Conservation (phyloP, 2,113 vertebrate genomes). For the Labrus mixtus region DNA sequence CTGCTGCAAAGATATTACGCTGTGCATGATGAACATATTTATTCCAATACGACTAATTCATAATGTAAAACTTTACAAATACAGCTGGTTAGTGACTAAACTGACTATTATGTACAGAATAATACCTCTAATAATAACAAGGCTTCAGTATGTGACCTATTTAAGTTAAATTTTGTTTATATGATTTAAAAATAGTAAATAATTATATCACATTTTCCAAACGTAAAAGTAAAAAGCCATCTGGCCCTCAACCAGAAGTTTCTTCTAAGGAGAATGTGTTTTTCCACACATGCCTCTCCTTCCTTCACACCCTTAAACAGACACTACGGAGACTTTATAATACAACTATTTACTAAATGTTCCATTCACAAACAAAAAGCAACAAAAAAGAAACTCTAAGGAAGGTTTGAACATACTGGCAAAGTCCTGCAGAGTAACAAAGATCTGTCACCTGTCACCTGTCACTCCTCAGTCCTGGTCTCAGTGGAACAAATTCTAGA, state of each 20-base stretch:
- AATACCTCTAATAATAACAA: neutral
- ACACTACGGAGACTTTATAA: neutral
- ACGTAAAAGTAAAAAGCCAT: neutral
- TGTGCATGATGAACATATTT: neutral
- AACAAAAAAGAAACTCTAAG: constrained; percentile 3
- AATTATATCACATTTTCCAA: neutral
- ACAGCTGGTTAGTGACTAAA: constrained; percentile 29
- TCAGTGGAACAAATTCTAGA: constrained; percentile 6
- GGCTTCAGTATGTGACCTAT: constrained; percentile 10
- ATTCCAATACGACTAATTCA: neutral
- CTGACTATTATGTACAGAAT: neutral
- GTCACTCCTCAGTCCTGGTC: constrained; percentile 14
- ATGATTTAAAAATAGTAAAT: neutral
- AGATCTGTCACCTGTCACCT: constrained; percentile 23
- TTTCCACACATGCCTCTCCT: constrained; percentile 5
- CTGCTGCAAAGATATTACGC: neutral
- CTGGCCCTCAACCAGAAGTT: neutral
- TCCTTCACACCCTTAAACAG: constrained; percentile 5
- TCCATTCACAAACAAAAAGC: neutral
- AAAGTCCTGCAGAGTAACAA: constrained; percentile 2
- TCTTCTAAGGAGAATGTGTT: neutral
- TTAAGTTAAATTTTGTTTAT: neutral
- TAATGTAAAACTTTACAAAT: constrained; percentile 36
- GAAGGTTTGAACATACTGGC: constrained; percentile 12
- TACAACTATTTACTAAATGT: neutral